A percentile compares a stretch with the other conserved stretches of the same genome.
phyloP scores from a whole-genome alignment of 2,888 invertebrate genomes.

The Nemapogon koenigi region DNA sequence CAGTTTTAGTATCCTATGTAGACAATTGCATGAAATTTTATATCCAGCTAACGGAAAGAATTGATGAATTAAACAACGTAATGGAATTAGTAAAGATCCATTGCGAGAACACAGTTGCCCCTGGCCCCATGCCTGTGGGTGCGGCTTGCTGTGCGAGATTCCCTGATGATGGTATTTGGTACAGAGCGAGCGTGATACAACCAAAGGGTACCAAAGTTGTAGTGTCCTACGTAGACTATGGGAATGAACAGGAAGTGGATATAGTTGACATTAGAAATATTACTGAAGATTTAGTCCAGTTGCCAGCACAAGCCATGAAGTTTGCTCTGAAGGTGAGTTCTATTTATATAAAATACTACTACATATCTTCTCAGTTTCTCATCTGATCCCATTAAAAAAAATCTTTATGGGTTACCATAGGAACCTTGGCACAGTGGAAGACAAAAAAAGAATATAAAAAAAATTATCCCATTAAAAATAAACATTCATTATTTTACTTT shows the following conservation, averaged over 20 bases:
- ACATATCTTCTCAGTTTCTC: too few relatives aligned
- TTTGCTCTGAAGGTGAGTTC: slow-evolving; percentile 72
- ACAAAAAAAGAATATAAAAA: too few relatives aligned
- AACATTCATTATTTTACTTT: too few relatives aligned
- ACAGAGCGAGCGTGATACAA: slow-evolving; percentile 80
- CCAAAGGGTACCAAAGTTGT: slow-evolving; percentile 64
- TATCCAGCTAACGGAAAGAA: slow-evolving; percentile 71
- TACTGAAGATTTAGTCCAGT: slow-evolving; percentile 66
- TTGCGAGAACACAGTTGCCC: slow-evolving; percentile 56
- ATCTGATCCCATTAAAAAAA: too few relatives aligned
- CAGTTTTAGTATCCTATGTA: slow-evolving; percentile 69
- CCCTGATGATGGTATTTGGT: slow-evolving; percentile 85
- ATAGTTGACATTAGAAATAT: slow-evolving; percentile 67
- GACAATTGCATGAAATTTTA: slow-evolving; percentile 77
- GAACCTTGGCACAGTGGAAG: too few relatives aligned
- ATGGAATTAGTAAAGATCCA: slow-evolving; percentile 71
- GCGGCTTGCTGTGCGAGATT: slow-evolving; percentile 82
- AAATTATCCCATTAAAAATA: too few relatives aligned
- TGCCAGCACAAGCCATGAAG: slow-evolving; percentile 78
- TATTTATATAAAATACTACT: slow-evolving; percentile 1
- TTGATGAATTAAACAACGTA: slow-evolving; percentile 66
- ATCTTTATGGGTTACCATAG: too few relatives aligned
- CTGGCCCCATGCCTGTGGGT: slow-evolving; percentile 60
- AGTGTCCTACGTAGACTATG: slow-evolving; percentile 93
- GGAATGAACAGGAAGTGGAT: slow-evolving; percentile 85